Base-by-base conservation (phyloP, 1,140 invertebrate species). In the Bombus confusus region DNA sequence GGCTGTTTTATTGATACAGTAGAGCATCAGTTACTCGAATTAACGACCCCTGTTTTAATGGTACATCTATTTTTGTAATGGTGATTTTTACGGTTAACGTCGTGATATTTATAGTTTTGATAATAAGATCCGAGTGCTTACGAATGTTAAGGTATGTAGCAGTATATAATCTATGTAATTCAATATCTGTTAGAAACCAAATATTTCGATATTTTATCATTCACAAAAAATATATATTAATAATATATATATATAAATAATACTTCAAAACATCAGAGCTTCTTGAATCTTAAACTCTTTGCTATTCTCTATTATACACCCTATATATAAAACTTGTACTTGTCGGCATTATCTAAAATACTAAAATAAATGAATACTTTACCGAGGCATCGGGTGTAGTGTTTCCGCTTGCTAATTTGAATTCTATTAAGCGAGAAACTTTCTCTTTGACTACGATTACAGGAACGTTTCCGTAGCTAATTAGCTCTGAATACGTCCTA, bases 51-150 rank as follows among this genome's bases (percentile, higher is more conserved):
- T 22, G 41, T 3, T 6, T 43, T 34, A 47, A 68, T 28, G 12
- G 64, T 34, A 79, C 76, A 25, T 66, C 25, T 47, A 66, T 79
- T 79, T 68, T 37, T 37, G n/a, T 3, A 34, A 79, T 31, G 41
- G 10, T 64, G 39, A 78, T 43, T 64, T 64, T 64, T 64, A 66
- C 25, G 6, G 57, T 1, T 39, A 37, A 6, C 15, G 39, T 39
- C 34, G 34, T 22, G 12, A 62, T n/a, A 57, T 41, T 77, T 41
- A 41, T 22, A 25, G 25, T 3, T 15, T 62, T 34, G 43, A 34
- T 15, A 22, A 57, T 37, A 37, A 52, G 18, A 52, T 22, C 18
- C 5, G 6, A 52, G 8, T 52, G 47, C 6, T 52, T 52, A 2
- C 6, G 47, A 52, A 52, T 52, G 1, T 22, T 52, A 22, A 52